Conservation (phyloP, 2,113 vertebrate genomes). For the Mesocricetus auratus region DNA sequence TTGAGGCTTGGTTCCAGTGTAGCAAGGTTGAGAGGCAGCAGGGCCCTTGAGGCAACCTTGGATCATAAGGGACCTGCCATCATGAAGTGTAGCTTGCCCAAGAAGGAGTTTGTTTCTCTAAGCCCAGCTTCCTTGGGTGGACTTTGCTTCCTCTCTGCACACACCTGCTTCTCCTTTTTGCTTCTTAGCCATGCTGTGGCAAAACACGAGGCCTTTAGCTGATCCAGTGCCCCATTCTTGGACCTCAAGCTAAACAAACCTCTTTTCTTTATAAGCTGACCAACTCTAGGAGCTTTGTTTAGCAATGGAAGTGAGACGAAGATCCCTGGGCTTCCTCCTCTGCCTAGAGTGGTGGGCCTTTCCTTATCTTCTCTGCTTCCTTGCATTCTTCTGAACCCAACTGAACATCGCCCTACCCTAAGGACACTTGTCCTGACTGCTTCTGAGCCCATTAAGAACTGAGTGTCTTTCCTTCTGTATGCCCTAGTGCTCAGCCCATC, state of each 20-base stretch:
- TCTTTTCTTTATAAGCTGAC: neutral
- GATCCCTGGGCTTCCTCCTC: neutral
- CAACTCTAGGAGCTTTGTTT: neutral
- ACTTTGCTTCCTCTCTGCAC: neutral
- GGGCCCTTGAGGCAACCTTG: neutral
- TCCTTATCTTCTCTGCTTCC: neutral
- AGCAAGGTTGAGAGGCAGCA: neutral
- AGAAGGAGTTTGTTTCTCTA: neutral
- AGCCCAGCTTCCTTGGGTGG: neutral
- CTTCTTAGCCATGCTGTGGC: neutral
- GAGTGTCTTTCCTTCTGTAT: neutral
- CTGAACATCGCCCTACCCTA: neutral
- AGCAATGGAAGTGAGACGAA: neutral
- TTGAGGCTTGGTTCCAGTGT: neutral
- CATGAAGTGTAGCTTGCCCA: neutral
- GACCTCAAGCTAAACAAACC: neutral
- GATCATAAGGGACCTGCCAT: neutral
- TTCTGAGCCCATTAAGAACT: neutral
- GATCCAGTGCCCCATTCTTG: neutral
- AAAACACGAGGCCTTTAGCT: neutral
- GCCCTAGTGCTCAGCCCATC: neutral
- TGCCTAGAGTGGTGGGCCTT: neutral
- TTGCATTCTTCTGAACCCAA: conserved; percentile 6
- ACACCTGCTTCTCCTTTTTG: neutral
- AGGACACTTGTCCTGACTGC: neutral